Conservation (phyloP, 2,797 vertebrate genomes). For the Cryptoprocta ferox region DNA sequence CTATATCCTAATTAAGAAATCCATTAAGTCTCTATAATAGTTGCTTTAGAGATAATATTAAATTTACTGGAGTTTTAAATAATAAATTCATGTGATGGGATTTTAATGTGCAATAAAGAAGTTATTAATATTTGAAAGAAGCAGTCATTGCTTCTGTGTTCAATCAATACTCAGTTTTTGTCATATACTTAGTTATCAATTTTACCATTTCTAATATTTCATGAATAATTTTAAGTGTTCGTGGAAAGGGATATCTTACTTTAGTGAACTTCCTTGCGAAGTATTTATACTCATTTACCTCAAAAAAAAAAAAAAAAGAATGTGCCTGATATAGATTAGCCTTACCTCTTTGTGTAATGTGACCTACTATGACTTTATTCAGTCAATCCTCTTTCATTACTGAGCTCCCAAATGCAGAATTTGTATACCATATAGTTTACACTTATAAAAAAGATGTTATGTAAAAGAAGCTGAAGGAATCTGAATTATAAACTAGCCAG, state of each 20-base stretch:
- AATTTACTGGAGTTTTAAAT: slow-evolving; percentile 74
- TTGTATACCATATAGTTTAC: background rate
- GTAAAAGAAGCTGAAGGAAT: background rate
- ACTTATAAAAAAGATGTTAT: background rate
- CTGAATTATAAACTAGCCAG: background rate
- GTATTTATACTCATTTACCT: background rate
- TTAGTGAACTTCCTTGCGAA: background rate
- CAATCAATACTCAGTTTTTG: slow-evolving; percentile 60
- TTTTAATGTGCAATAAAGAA: slow-evolving; percentile 74
- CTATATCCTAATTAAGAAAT: slow-evolving; percentile 71
- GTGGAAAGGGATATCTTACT: background rate
- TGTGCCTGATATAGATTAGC: background rate
- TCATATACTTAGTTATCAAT: slow-evolving; percentile 11
- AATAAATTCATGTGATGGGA: slow-evolving; percentile 71
- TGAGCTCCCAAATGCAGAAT: background rate
- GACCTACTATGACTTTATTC: background rate
- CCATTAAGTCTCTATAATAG: slow-evolving; percentile 70
- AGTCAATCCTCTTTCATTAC: background rate
- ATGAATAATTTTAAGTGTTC: background rate
- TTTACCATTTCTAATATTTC: slow-evolving; percentile 42
- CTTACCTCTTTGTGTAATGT: background rate
- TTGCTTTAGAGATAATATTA: slow-evolving; percentile 73
- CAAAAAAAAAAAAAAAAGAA: background rate
- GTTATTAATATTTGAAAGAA: slow-evolving; percentile 73
- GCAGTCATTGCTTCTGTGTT: slow-evolving; percentile 35